Evolutionary conservation across 2,888 invertebrate genomes (phyloP), one percentile per base, ranked within the genome.

Genomic region (Spisula solida): DNA sequence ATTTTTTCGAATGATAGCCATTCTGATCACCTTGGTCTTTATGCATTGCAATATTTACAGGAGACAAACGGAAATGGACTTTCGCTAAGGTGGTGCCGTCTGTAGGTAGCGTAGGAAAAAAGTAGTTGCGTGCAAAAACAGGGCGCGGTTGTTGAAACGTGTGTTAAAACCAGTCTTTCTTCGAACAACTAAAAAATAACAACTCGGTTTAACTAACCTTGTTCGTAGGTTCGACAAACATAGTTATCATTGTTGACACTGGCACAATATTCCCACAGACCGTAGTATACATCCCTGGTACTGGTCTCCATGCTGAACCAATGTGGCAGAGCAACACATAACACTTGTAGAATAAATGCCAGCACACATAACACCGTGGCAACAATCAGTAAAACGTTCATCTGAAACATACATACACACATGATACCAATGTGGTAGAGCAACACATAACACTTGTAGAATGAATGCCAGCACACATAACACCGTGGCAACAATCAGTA

Each of bases 311-410:
- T 16, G 31, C 81, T 75, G 14, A 85, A 82, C 91, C 91, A 91
- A 82, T 88, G 88, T 6, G 91, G 91, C 14, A 91, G 79, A n/a
- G 81, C 87, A 5, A 91, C 79, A 34, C 80, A 85, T 41, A 91
- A 34, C 14, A 91, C 18, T 70, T 89, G 81, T 48, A 91, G 56
- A 18, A 89, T 29, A 20, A 91, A 81, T 14, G 91, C 60, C 8
- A 91, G 5, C 6, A 60, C 41, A 20, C 79, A 80, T 5, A 85
- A 51, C 0, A 88, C 51, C 14, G 82, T 80, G 5, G 91, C 85
- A 0, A 86, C 83, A n/a, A 87, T 16, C 8, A 88, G 82, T 75
- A 81, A n/a, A 6, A 81, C 81, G 82, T 91, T 91, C 80, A 91
- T 85, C 89, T 91, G 88, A 81, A 88, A 89, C 5, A 66, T 66